A percentile compares a stretch with the other conserved stretches of the same genome.
Evolutionary conservation across 1,140 invertebrate genomes (phyloP).

Genomic region (Choristoneura fumiferana): DNA sequence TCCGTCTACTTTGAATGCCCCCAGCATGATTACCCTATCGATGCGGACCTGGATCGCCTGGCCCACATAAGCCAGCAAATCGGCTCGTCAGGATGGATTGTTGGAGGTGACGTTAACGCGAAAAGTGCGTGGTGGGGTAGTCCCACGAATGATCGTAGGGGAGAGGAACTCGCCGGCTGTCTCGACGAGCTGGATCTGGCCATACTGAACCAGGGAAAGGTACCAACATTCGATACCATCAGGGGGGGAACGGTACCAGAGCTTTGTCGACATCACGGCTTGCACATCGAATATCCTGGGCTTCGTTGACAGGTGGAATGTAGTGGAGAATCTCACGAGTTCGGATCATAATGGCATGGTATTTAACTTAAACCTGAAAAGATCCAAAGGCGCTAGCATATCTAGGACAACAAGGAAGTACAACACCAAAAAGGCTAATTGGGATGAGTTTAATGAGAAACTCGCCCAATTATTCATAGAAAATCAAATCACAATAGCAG

Average conservation of each 20-base stretch:
- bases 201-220: conserved; percentile 18
- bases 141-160: background rate
- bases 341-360: background rate
- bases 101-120: conserved; percentile 29
- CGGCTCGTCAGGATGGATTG: background rate
- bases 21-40: conserved; percentile 14
- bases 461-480: background rate
- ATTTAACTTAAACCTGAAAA: background rate
- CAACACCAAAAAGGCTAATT: conserved; percentile 24
- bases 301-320: background rate
- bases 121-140: conserved; percentile 30
- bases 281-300: conserved; percentile 14
- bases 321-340: conserved; percentile 11
- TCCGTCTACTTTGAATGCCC: conserved; percentile 26
- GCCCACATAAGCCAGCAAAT: background rate
- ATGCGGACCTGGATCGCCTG: conserved; percentile 6
- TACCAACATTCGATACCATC: conserved; percentile 22
- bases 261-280: conserved; percentile 23
- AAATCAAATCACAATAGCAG: background rate
- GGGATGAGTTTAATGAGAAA: conserved; percentile 19
- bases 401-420: conserved; percentile 15
- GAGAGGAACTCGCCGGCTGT: background rate
- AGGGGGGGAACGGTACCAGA: conserved; percentile 18
- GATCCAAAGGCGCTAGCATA: background rate
- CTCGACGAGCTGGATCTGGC: conserved; percentile 12